phyloP scores from a whole-genome alignment of 2,113 vertebrate species.

The Toxostoma redivivum region DNA sequence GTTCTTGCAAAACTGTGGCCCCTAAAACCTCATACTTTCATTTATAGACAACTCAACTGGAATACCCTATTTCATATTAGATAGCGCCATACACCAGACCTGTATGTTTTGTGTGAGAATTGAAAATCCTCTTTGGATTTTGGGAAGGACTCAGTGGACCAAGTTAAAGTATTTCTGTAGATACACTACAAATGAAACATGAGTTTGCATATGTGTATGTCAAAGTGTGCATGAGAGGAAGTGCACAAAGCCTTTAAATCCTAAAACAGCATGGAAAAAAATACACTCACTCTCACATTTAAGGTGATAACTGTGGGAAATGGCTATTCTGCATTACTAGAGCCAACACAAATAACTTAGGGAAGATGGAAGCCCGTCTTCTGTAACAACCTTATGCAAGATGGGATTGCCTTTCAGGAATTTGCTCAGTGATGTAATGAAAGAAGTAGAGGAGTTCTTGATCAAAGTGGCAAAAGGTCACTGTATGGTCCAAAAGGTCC shows the following conservation, averaged over 20 bases:
- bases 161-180: neutral
- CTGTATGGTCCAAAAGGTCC: no score
- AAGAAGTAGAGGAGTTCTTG: neutral
- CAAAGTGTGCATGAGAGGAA: neutral
- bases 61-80: neutral
- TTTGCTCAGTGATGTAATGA: rapidly evolving
- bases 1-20: neutral
- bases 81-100: neutral
- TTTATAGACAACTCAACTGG: neutral
- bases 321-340: neutral
- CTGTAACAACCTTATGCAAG: neutral
- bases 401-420: neutral
- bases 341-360: neutral
- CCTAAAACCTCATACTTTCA: neutral
- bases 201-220: rapidly evolving
- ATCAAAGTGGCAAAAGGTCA: neutral
- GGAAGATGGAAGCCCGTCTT: neutral
- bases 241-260: neutral
- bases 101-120: neutral
- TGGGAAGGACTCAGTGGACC: neutral
- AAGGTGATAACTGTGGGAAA: neutral
- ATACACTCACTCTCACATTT: neutral
- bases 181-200: neutral
- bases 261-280: neutral
- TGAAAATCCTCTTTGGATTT: neutral